phyloP scores from a whole-genome alignment of 2,888 invertebrate genomes.

The Alentia gelatinosa region DNA sequence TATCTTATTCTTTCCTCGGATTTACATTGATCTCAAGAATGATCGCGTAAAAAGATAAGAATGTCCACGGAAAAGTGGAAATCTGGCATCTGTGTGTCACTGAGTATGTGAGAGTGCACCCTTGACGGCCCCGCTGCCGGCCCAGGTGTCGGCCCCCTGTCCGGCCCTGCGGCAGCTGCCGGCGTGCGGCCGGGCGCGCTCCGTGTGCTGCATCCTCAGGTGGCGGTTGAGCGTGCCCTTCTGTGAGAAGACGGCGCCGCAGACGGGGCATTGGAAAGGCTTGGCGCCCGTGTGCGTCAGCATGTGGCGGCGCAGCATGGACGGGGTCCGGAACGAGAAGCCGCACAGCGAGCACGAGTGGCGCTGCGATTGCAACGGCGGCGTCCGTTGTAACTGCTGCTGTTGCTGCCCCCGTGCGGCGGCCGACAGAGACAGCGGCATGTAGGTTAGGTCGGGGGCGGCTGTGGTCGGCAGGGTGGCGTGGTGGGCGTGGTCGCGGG shows the following conservation, averaged over 20 bases:
- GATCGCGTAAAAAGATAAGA: no score
- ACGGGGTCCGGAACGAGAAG: not conserved
- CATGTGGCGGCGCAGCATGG: constrained; percentile 23
- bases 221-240: constrained; percentile 3
- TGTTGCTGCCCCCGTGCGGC: not conserved
- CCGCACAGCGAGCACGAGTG: constrained; percentile 7
- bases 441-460: not conserved
- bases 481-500: no score
- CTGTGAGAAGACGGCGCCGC: constrained; percentile 14
- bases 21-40: no score
- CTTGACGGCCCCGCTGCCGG: no score
- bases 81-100: no score
- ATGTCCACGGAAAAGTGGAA: no score
- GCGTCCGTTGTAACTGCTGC: not conserved
- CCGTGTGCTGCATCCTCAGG: not conserved
- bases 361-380: not conserved
- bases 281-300: not conserved
- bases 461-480: not conserved
- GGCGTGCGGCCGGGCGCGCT: no score
- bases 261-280: not conserved
- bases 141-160: no score
- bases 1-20: no score
- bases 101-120: no score
- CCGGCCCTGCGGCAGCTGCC: no score
- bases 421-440: not conserved